Percentiles rank a stretch among this genome's conserved stretches.
Evolutionary conservation across 2,888 invertebrate species (phyloP).

Genomic region (Rhamnusium bicolor): DNA sequence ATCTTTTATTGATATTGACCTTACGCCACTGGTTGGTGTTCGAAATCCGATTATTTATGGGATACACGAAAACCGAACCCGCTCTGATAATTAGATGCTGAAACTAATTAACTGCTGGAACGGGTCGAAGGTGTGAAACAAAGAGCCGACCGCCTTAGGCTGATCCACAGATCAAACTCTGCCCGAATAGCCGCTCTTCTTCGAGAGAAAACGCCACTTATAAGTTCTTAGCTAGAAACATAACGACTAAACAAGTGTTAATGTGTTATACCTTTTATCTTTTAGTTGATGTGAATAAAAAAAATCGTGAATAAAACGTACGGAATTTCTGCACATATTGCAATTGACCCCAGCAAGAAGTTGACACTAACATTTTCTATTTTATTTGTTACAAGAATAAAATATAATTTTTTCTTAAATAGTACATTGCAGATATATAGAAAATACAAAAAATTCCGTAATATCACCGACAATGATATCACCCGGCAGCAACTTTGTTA

Average conservation of each 20-base stretch:
- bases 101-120: slow-evolving; percentile 73
- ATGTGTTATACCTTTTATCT: not conserved
- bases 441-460: too few species aligned
- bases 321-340: too few species aligned
- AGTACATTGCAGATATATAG: too few species aligned
- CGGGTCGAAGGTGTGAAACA: slow-evolving; percentile 72
- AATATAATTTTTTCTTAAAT: too few species aligned
- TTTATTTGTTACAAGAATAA: too few species aligned
- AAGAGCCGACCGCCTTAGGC: slow-evolving; percentile 69
- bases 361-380: too few species aligned
- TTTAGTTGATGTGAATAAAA: too few species aligned
- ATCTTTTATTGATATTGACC: not conserved
- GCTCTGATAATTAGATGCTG: slow-evolving; percentile 73
- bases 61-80: slow-evolving; percentile 70
- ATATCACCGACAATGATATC: too few species aligned
- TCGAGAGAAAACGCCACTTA: slow-evolving; percentile 2
- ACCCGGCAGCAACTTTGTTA: too few species aligned
- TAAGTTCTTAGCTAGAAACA: not conserved
- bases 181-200: not conserved
- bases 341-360: too few species aligned
- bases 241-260: not conserved
- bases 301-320: too few species aligned
- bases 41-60: slow-evolving; percentile 69
- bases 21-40: slow-evolving; percentile 51
- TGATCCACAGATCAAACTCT: slow-evolving; percentile 36